Percentiles rank a stretch among this genome's conserved stretches.
Evolutionary conservation across 2,113 vertebrate genomes (phyloP).

Genomic region (Mugil cephalus): DNA sequence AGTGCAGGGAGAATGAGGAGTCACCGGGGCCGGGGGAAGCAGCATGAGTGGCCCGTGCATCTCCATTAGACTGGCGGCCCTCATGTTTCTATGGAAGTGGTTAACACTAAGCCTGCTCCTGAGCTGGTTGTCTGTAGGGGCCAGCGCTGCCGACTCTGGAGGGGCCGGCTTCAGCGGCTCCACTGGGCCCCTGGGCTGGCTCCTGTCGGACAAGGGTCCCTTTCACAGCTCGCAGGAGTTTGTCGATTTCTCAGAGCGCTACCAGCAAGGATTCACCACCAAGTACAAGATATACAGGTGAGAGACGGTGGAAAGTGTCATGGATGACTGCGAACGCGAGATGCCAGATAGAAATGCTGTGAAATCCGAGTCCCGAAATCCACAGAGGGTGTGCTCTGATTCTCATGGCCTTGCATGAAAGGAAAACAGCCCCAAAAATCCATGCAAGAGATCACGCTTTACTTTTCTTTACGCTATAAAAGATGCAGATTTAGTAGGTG

Average conservation of each 20-base stretch:
- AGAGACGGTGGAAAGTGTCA: conserved; percentile 17
- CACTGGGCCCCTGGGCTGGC: conserved; percentile 83
- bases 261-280: conserved; percentile 88
- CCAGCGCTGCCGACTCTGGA: conserved; percentile 74
- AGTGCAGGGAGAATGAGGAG: conserved; percentile 93
- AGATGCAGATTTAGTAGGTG: conserved; percentile 45
- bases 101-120: conserved; percentile 95
- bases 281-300: conserved; percentile 91
- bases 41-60: conserved; percentile 97
- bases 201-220: conserved; percentile 88
- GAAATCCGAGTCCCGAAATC: background rate
- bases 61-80: conserved; percentile 93
- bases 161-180: conserved; percentile 89
- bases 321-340: background rate
- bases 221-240: conserved; percentile 88
- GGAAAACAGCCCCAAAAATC: background rate
- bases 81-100: conserved; percentile 99
- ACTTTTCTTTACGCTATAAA: conserved; percentile 19
- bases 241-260: conserved; percentile 86
- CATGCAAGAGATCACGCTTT: background rate
- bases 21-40: conserved; percentile 92
- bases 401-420: background rate
- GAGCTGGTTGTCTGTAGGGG: conserved; percentile 89
- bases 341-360: background rate
- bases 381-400: background rate